Evolutionary conservation across 1,140 invertebrate genomes (phyloP), one percentile per base, ranked within the genome.

Genomic region (Acyrthosiphon pisum): DNA sequence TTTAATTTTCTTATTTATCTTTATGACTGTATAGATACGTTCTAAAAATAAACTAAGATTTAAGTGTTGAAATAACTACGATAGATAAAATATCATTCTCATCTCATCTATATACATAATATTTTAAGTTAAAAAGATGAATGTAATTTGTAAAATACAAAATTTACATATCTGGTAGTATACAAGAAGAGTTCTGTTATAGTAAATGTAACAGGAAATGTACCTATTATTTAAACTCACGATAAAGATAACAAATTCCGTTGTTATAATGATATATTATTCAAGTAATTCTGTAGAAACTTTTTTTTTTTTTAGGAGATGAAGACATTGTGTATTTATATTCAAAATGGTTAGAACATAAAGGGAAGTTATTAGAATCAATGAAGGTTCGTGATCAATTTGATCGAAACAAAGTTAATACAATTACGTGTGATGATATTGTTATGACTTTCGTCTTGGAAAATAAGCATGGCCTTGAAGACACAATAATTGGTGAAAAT

Each of bases 301-400:
- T 41, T n/a, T 48, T 86, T 46, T 83, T 8, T 93, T 83, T 56
- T 84, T 26, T 83, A 93, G 91, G 91, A 26, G 91, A 93, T 56
- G 91, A 93, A 86, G 91, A 93, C n/a, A 93, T 93, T 53, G 81
- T 93, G 0, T 93, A 93, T 53, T 93, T 93, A 41, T 93, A 84
- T 84, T 93, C 91, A 53, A 93, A 93, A 56, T 93, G 91, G 91
- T 41, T 93, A 1, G 91, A 93, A 93, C 91, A 93, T 30, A 93
- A 93, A 56, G 91, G 91, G 48, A 86, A 84, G 3, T 26, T 84
- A 53, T 53, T 23, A 56, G 81, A 93, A 44, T 93, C 91, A 53
- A 93, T 84, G 41, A 23, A 84, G 84, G 91, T 93, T 6, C 68
- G 91, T 26, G 48, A 30, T 41, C 81, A 83, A 53, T 93, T 86